phyloP scores from a whole-genome alignment of 2,797 vertebrate genomes.

The Fistularia tabacaria region DNA sequence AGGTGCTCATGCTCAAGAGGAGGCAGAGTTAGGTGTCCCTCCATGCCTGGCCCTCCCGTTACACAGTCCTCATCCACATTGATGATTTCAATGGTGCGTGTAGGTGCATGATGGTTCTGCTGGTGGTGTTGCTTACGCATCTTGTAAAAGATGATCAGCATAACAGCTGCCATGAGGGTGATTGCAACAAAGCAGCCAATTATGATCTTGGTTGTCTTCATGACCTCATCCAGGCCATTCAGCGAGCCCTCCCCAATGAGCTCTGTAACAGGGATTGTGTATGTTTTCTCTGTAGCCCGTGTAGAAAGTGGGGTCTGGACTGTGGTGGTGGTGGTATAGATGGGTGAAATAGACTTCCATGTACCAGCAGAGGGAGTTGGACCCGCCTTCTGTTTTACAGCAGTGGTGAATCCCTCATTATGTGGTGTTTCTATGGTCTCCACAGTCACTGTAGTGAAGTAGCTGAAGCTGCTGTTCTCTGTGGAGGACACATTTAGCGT shows the following conservation, averaged over 20 bases:
- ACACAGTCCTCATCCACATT: constrained; percentile 97
- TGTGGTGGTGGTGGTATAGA: constrained; percentile 86
- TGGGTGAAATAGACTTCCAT: constrained; percentile 76
- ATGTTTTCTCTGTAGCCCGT: constrained; percentile 89
- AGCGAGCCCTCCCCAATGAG: constrained; percentile 83
- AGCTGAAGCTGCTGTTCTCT: constrained; percentile 91
- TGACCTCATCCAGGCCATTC: constrained; percentile 94
- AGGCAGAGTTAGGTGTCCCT: constrained; percentile 95
- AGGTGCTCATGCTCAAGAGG: constrained; percentile 98
- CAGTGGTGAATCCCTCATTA: constrained; percentile 90
- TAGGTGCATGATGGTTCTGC: constrained; percentile 94
- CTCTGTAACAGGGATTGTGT: constrained; percentile 90
- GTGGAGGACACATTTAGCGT: constrained; percentile 95
- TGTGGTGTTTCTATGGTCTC: constrained; percentile 96
- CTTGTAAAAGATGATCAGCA: constrained; percentile 99
- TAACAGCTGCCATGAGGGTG: constrained; percentile 98
- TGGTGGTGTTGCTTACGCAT: constrained; percentile 99
- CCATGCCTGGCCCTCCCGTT: constrained; percentile 88
- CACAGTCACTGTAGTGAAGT: constrained; percentile 98
- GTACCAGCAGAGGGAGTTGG: constrained; percentile 85
- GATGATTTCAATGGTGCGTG: constrained; percentile 97
- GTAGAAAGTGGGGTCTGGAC: constrained; percentile 85
- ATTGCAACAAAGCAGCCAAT: constrained; percentile 99
- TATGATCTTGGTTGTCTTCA: constrained; percentile 99
- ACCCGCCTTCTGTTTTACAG: constrained; percentile 84